Evolutionary conservation across 2,797 vertebrate genomes (phyloP).

Genomic region (Pelodytes ibericus): DNA sequence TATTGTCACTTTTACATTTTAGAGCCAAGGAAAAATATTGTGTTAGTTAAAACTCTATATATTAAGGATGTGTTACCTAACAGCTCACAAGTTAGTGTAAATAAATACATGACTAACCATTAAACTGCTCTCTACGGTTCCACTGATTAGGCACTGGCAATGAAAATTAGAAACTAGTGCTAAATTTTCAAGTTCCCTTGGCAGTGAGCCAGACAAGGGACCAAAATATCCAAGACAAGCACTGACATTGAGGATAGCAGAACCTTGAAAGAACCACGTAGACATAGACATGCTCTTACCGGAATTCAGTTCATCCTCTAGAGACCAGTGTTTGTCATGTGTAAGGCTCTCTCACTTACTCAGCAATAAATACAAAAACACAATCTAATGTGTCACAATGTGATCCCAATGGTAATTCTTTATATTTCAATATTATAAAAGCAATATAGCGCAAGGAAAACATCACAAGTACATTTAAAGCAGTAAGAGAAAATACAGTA

Average conservation of each 20-base stretch:
- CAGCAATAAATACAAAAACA: slow-evolving; percentile 45
- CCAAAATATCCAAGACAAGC: not conserved
- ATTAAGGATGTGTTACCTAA: no score
- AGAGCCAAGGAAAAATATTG: no score
- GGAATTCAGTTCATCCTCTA: slow-evolving; percentile 26
- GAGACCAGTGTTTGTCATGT: slow-evolving; percentile 40
- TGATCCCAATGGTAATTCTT: slow-evolving; percentile 30
- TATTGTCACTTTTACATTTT: no score
- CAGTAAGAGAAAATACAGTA: no score
- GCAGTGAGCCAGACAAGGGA: not conserved
- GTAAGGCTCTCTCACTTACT: slow-evolving; percentile 32
- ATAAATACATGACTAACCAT: no score
- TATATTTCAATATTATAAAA: not conserved
- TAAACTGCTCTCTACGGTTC: no score
- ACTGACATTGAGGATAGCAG: slow-evolving; percentile 23
- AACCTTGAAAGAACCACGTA: slow-evolving; percentile 33
- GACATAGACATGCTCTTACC: slow-evolving; percentile 34
- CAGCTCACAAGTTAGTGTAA: no score
- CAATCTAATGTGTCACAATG: slow-evolving; percentile 39
- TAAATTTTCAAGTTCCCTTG: no score
- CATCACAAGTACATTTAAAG: no score
- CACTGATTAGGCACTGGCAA: no score
- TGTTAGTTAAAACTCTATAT: no score
- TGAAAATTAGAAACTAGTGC: no score
- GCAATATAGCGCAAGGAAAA: not conserved